A percentile compares a stretch with the other conserved stretches of the same genome.
phyloP scores from a whole-genome alignment of 2,888 invertebrate species.

The Abrostola tripartita region DNA sequence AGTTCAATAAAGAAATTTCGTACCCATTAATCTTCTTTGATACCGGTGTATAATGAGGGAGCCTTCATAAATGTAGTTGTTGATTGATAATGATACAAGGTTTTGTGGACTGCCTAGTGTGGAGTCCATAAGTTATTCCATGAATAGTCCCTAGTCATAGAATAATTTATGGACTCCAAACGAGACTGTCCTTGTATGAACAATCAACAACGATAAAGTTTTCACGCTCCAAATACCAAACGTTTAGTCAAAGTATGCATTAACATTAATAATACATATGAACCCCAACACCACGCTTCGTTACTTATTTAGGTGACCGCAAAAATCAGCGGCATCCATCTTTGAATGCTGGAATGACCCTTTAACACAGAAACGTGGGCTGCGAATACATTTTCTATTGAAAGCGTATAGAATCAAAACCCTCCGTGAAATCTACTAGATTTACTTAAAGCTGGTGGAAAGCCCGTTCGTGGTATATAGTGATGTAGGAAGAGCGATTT shows the following conservation, averaged over 20 bases:
- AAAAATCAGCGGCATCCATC: constrained; percentile 34
- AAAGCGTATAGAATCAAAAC: constrained; percentile 54
- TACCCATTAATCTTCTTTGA: too few relatives aligned
- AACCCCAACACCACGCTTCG: constrained; percentile 7
- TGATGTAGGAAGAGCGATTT: constrained; percentile 47
- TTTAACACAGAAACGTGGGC: constrained; percentile 46
- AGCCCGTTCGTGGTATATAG: constrained; percentile 34
- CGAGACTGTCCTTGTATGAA: not conserved
- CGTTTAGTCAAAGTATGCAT: constrained; percentile 20
- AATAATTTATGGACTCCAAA: too few relatives aligned
- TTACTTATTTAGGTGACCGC: constrained; percentile 41
- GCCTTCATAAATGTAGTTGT: too few relatives aligned
- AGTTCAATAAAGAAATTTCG: too few relatives aligned
- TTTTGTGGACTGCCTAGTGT: too few relatives aligned
- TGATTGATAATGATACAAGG: too few relatives aligned
- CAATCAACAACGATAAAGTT: not conserved
- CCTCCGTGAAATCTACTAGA: constrained; percentile 56
- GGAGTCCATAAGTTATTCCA: too few relatives aligned
- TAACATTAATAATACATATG: constrained; percentile 31
- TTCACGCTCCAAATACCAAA: constrained; percentile 21
- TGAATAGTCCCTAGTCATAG: too few relatives aligned
- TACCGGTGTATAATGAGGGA: too few relatives aligned
- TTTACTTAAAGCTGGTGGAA: constrained; percentile 57
- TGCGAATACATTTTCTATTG: constrained; percentile 64
- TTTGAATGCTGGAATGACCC: constrained; percentile 41